phyloP scores from a whole-genome alignment of 2,888 invertebrate genomes.

The Amblyjoppa proteus region DNA sequence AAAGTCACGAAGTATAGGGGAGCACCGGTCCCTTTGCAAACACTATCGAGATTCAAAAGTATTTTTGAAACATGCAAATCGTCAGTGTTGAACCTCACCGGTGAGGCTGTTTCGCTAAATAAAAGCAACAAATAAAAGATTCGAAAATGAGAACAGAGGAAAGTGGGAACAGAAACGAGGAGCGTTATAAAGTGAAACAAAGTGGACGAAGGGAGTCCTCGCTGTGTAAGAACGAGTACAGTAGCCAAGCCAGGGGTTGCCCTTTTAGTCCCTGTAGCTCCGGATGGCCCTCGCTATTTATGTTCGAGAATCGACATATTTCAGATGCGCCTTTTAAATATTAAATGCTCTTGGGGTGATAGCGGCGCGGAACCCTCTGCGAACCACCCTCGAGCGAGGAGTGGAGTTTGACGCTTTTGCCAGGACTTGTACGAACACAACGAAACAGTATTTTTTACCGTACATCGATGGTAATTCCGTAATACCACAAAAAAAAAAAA shows the following conservation, averaged over 20 bases:
- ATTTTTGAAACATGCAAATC: slow-evolving; percentile 72
- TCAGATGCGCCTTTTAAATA: slow-evolving; percentile 84
- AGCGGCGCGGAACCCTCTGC: slow-evolving; percentile 57
- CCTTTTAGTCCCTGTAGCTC: slow-evolving; percentile 37
- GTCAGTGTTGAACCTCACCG: slow-evolving; percentile 72
- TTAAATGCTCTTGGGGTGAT: slow-evolving; percentile 78
- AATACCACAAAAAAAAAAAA: not conserved
- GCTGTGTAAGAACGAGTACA: slow-evolving; percentile 22
- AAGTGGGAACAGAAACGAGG: slow-evolving; percentile 23
- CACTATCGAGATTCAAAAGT: slow-evolving; percentile 31
- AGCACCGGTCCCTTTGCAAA: not conserved
- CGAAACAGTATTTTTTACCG: not conserved
- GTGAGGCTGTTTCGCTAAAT: slow-evolving; percentile 72
- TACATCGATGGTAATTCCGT: not conserved
- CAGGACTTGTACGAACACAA: slow-evolving; percentile 4
- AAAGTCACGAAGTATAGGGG: not conserved
- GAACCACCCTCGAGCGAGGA: slow-evolving; percentile 24
- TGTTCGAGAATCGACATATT: slow-evolving; percentile 84
- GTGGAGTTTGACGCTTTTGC: slow-evolving; percentile 52
- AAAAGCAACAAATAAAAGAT: slow-evolving; percentile 80
- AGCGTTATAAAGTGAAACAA: slow-evolving; percentile 46
- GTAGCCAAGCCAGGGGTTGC: slow-evolving; percentile 26
- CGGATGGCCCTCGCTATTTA: slow-evolving; percentile 79
- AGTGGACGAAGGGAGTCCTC: slow-evolving; percentile 22
- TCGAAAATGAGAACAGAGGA: slow-evolving; percentile 67